Conservation (phyloP, 2,113 vertebrate genomes). For the Lagopus leucura region DNA sequence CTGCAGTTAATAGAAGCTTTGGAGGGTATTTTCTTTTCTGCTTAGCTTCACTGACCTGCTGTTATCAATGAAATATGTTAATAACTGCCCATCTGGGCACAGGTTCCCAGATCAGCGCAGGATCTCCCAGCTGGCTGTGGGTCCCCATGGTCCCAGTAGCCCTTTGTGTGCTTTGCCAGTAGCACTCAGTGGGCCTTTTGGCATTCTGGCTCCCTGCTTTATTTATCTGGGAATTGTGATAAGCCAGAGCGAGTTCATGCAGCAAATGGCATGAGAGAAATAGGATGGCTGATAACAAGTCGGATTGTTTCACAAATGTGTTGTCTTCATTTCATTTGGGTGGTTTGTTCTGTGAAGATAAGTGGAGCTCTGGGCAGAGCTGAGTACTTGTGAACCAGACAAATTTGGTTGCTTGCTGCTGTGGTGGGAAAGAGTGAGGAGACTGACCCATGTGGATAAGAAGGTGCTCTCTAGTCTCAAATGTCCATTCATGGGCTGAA, state of each 20-base stretch:
- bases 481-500: background rate
- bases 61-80: background rate
- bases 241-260: background rate
- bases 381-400: background rate
- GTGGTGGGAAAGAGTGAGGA: background rate
- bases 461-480: background rate
- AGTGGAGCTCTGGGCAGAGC: background rate
- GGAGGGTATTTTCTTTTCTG: background rate
- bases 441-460: background rate
- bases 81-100: rapidly evolving
- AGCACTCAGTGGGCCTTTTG: background rate
- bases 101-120: background rate
- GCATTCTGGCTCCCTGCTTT: background rate
- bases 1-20: background rate
- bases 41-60: background rate
- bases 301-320: background rate
- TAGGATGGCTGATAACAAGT: background rate
- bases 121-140: background rate
- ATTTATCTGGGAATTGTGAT: background rate
- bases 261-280: background rate
- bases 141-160: background rate
- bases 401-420: background rate
- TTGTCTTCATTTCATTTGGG: background rate
- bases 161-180: background rate
- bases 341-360: background rate